phyloP scores from a whole-genome alignment of 2,797 vertebrate species.

The Cygnus olor region DNA sequence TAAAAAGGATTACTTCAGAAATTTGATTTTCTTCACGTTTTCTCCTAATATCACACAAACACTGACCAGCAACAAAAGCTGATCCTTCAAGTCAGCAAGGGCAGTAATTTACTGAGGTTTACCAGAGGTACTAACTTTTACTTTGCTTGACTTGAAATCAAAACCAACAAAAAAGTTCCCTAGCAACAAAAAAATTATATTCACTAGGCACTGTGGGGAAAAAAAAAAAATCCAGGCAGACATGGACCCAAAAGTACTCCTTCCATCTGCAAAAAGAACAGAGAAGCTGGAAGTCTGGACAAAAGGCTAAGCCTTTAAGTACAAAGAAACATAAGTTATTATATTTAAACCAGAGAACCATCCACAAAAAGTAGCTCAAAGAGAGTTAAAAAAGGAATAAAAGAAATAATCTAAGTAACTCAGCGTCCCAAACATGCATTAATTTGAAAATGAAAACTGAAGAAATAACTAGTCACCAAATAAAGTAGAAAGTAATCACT shows the following conservation, averaged over 20 bases:
- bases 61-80: not conserved
- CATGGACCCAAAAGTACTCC: not conserved
- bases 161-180: not conserved
- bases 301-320: not conserved
- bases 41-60: not conserved
- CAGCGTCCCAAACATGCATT: not conserved
- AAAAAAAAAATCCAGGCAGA: not conserved
- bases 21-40: not conserved
- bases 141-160: not conserved
- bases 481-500: not conserved
- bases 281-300: not conserved
- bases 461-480: not conserved
- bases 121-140: not conserved
- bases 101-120: not conserved
- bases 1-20: not conserved
- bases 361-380: not conserved
- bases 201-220: not conserved
- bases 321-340: not conserved
- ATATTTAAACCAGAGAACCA: not conserved
- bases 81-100: not conserved
- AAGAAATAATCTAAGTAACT: not conserved
- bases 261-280: not conserved
- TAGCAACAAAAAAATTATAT: not conserved
- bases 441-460: not conserved
- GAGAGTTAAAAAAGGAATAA: not conserved